Evolutionary conservation across 2,113 vertebrate genomes (phyloP).

Genomic region (Brachypteracias leptosomus): DNA sequence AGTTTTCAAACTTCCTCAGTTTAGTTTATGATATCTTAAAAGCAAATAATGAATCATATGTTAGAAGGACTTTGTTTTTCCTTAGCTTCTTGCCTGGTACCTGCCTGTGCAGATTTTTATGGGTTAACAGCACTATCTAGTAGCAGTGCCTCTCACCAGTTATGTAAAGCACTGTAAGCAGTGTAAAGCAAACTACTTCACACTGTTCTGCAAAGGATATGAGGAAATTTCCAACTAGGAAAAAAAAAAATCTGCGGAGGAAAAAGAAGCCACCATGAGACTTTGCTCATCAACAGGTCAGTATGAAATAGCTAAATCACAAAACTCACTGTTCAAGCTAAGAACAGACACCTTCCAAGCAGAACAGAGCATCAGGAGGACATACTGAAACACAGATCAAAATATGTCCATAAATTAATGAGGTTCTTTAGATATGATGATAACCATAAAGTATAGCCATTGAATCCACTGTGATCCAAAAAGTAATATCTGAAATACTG

Average conservation of each 20-base stretch:
- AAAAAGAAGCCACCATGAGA: not conserved
- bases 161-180: not conserved
- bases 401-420: fast-evolving
- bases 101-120: not conserved
- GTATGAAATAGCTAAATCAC: not conserved
- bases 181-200: not conserved
- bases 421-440: not conserved
- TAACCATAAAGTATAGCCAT: not conserved
- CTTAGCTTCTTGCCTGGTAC: not conserved
- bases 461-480: not conserved
- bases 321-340: not conserved
- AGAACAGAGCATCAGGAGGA: not conserved
- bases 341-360: not conserved
- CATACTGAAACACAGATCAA: not conserved
- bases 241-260: not conserved
- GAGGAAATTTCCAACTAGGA: not conserved
- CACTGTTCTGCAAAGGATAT: not conserved
- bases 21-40: not conserved
- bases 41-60: not conserved
- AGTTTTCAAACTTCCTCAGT: not conserved
- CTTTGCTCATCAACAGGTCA: not conserved
- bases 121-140: not conserved
- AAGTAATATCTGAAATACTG: not conserved
- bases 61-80: not conserved
- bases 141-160: not conserved